Evolutionary conservation across 2,113 vertebrate genomes (phyloP), one percentile per base, ranked within the genome.

Genomic region (Aleadryas rufinucha): DNA sequence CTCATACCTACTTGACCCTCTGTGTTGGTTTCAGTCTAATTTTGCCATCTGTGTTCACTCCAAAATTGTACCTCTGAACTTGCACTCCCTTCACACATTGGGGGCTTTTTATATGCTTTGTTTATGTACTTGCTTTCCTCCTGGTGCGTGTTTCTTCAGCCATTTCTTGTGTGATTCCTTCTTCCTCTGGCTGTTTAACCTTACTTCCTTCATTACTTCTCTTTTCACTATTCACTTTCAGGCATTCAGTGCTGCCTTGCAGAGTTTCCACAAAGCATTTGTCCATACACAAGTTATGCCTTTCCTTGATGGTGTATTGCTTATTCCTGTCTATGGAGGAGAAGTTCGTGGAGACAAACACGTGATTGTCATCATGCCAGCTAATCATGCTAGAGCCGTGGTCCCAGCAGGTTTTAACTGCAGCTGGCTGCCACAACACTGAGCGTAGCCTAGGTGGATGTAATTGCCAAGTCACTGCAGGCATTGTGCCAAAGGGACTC

Each of bases 351-450:
- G 72, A 87, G 71, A 84, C 56, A 86, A 93, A 77, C 31, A 61
- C 31, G 17, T 8, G 54, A 77, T 6, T 94, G 92, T 90, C 85
- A 63, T 27, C 0, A 2, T 83, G 92, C 90, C 91, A 95, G 75
- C 78, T 94, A 78, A 86, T 75, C 22, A 8, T 56, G 79, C 76
- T 81, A 44, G 92, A 90, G 88, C 83, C 23, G 2, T 63, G 68
- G 90, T 92, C 91, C 82, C 95, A 89, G 90, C 90, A 94, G 92
- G 64, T 86, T 95, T 96, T 85, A 74, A 90, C 84, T 93, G 85
- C 83, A 93, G 90, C 41, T 95, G 93, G 94, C 94, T 96, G 94
- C 82, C 79, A 96, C 56, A 71, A 49, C 0, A 8, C 76, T 81
- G 50, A 87, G 30, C 3, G 4, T 28, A 95, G 92, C 93, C 90